A percentile compares a stretch with the other conserved stretches of the same genome.
phyloP scores from a whole-genome alignment of 2,888 invertebrate genomes.

The Sesia bembeciformis region DNA sequence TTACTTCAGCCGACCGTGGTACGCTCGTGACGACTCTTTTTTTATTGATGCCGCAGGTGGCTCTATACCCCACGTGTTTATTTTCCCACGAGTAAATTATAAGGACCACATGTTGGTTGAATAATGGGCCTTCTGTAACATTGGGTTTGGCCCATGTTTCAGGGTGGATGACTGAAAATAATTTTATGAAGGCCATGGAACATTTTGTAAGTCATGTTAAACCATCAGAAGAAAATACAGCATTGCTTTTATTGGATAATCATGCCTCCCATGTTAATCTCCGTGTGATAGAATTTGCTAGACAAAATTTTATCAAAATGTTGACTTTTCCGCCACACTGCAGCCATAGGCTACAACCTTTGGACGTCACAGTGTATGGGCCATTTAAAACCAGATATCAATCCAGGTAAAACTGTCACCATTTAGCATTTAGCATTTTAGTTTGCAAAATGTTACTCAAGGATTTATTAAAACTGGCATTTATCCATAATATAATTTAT shows the following conservation, averaged over 20 bases:
- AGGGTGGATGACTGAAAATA: constrained; percentile 14
- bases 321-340: constrained; percentile 9
- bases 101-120: constrained; percentile 13
- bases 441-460: constrained; percentile 6
- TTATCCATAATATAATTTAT: neutral
- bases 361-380: neutral
- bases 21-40: constrained; percentile 5
- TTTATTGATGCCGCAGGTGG: constrained; percentile 11
- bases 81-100: constrained; percentile 10
- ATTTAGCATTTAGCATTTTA: constrained; percentile 10
- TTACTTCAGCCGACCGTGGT: constrained; percentile 9
- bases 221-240: constrained; percentile 12
- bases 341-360: too few relatives aligned
- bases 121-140: constrained; percentile 11
- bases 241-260: constrained; percentile 13
- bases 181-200: constrained; percentile 12
- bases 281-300: constrained; percentile 10
- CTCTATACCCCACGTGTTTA: constrained; percentile 10
- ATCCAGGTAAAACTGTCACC: constrained; percentile 12
- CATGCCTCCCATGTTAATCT: constrained; percentile 12
- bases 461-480: neutral
- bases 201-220: constrained; percentile 13
- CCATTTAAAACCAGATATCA: neutral
- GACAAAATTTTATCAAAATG: constrained; percentile 9
- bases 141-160: constrained; percentile 10